phyloP scores from a whole-genome alignment of 2,888 invertebrate genomes.

The Drepana falcataria region DNA sequence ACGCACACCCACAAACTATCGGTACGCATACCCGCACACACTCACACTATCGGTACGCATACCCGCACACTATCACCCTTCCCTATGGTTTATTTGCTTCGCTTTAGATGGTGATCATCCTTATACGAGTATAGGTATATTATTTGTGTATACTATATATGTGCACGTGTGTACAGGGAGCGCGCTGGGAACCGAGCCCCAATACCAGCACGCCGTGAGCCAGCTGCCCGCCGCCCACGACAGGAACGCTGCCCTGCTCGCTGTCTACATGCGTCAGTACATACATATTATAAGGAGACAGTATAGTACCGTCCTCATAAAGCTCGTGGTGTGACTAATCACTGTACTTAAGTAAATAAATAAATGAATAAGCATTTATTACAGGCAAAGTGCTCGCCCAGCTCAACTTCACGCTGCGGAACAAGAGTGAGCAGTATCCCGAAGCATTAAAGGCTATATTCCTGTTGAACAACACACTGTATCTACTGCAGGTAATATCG shows the following conservation, averaged over 20 bases:
- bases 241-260: conserved; percentile 79
- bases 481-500: conserved; percentile 84
- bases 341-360: no score
- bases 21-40: not conserved
- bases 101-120: no score
- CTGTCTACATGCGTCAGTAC: conserved; percentile 88
- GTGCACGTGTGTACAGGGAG: conserved; percentile 34
- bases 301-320: no score
- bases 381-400: conserved; percentile 93
- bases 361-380: not conserved
- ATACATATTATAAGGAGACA: not conserved
- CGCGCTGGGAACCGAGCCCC: conserved; percentile 50
- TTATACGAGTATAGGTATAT: no score
- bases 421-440: conserved; percentile 94
- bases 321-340: no score
- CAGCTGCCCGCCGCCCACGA: conserved; percentile 42
- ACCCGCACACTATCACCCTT: no score
- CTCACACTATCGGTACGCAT: not conserved
- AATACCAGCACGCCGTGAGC: conserved; percentile 50
- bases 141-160: not conserved
- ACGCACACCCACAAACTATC: not conserved
- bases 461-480: conserved; percentile 95
- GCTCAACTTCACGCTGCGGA: conserved; percentile 91
- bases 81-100: no score
- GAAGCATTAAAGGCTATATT: conserved; percentile 95